Base-by-base conservation (phyloP, 2,888 invertebrate genomes). In the Drosophila barbarae region DNA sequence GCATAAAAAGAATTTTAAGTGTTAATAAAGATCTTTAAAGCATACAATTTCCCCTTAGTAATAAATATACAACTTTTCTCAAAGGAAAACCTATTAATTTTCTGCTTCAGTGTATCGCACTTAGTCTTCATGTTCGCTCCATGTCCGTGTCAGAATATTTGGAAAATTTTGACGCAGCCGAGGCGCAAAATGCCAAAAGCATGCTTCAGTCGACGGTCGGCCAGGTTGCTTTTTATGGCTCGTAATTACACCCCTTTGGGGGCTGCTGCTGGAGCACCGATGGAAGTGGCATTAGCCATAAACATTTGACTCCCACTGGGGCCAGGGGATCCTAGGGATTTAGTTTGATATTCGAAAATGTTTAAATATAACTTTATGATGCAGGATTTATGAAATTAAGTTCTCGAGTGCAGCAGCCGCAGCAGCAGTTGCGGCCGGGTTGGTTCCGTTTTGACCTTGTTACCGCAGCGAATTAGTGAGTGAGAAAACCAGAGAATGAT, bases 201-300 rank as follows among this genome's bases (percentile, higher is more conserved):
- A 68, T 68, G 68, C 60, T 60, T 32, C 49, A 53, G 58, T 44
- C 67, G 34, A 50, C 36, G 58, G 36, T 42, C 42, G 67, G 61
- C 28, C 44, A 46, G 53, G 63, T 64, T 34, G 52, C 63, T 52
- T 79, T 81, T 78, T 78, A 81, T 66, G 76, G 52, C 41, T 51
- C 69, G 76, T 74, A 82, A 78, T 78, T 78, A 82, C 73, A 78
- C 79, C 79, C 82, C 73, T 78, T 78, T 76, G 56, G 60, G 52
- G 47, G 35, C 63, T 32, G 32, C 60, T 32, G 67, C 7, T 68
- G 46, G 21, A 42, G 64, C 73, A 54, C 59, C 63, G 51, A 51
- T 57, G 66, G 51, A 56, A 39, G 47, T 53, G 71, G 65, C 57
- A 35, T 60, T 71, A 73, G 74, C 77, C 23, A 42, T 52, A 69